Conservation (phyloP, 2,113 vertebrate genomes). For the Vicugna pacos region DNA sequence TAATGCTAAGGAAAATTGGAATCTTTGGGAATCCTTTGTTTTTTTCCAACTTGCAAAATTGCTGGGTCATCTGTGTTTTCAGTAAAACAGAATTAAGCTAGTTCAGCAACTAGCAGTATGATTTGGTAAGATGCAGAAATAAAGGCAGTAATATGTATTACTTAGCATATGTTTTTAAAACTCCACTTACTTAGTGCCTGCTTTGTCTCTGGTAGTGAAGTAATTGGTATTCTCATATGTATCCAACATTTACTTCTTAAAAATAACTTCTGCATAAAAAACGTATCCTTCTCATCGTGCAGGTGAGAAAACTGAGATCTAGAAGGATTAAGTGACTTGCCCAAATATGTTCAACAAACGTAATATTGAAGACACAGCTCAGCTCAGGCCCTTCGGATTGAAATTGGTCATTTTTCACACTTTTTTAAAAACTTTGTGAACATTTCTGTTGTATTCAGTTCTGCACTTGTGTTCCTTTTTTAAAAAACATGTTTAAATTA, state of each 20-base stretch:
- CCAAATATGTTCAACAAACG: neutral
- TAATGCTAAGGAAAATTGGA: neutral
- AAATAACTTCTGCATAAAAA: neutral
- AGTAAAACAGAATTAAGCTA: neutral
- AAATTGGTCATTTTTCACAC: neutral
- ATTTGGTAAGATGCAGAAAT: neutral
- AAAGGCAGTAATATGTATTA: neutral
- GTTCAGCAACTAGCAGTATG: neutral
- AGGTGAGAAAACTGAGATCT: neutral
- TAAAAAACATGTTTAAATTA: too few relatives aligned
- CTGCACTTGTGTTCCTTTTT: too few relatives aligned
- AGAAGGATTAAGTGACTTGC: too few relatives aligned
- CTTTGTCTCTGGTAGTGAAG: neutral
- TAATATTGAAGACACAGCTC: neutral
- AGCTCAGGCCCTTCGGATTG: neutral
- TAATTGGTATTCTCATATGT: neutral
- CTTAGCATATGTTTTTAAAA: neutral
- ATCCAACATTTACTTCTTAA: neutral
- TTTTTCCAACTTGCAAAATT: neutral
- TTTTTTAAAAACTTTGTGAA: neutral
- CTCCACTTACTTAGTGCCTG: neutral
- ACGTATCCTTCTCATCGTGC: neutral
- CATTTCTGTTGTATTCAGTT: too few relatives aligned
- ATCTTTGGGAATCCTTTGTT: neutral
- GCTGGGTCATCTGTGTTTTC: neutral